These are phyloP conservation scores for Temnothorax unifasciatus DNA, from an alignment of 2,888 invertebrate genomes.

Conservation along the genomic window DNA sequence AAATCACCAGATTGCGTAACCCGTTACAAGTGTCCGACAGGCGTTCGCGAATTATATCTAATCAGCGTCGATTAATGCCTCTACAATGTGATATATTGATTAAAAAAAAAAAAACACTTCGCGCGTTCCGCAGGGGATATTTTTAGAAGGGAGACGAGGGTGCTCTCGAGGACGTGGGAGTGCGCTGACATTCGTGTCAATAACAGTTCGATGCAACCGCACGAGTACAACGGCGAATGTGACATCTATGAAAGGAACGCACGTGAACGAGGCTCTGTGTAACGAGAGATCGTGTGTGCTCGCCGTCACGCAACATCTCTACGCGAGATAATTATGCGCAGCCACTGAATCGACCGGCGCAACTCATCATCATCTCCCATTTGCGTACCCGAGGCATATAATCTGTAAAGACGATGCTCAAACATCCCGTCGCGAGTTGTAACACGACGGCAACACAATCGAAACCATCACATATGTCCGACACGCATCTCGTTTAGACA, in stretches of 20 bases:
- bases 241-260: slow-evolving; percentile 3
- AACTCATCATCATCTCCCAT: slow-evolving; percentile 28
- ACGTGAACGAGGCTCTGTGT: slow-evolving; percentile 17
- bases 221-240: not conserved
- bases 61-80: not conserved
- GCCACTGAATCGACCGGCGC: slow-evolving; percentile 27
- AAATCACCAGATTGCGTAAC: not conserved
- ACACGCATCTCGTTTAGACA: not conserved
- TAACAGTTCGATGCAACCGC: slow-evolving; percentile 8
- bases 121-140: not conserved
- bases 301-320: slow-evolving; percentile 40
- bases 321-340: slow-evolving; percentile 33
- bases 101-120: not conserved
- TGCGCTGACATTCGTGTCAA: slow-evolving; percentile 27
- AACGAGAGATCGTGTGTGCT: slow-evolving; percentile 25
- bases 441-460: not conserved
- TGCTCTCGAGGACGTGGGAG: slow-evolving; percentile 28
- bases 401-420: slow-evolving; percentile 14
- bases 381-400: slow-evolving; percentile 19
- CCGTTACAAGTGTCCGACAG: not conserved
- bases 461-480: not conserved
- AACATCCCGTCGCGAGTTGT: slow-evolving; percentile 1
- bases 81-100: not conserved
- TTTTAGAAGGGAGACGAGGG: not conserved
- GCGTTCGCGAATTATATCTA: not conserved